Evolutionary conservation across 2,113 vertebrate species (phyloP), one percentile per base, ranked within the genome.

Genomic region (Todiramphus chloris): DNA sequence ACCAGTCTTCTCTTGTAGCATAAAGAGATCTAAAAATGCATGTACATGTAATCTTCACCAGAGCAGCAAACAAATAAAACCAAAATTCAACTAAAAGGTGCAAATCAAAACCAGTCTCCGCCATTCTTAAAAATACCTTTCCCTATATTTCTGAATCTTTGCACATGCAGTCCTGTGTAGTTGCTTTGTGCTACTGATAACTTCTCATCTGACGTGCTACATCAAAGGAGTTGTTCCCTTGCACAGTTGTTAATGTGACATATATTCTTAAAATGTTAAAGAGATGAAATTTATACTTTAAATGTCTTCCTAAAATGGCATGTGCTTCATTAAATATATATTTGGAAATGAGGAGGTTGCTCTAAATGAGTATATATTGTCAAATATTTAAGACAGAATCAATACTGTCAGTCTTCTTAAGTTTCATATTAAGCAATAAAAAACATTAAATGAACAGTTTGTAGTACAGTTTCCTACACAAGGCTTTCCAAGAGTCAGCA

Each of bases 401-500:
- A 69, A 91, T 96, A 70, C 20, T 73, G 35, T 48, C 44, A 68
- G 31, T 64, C 86, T 93, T 72, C 83, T 55, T 50, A 69, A 72
- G 80, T 83, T 93, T 82, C 73, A 78, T 62, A 72, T 69, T 92
- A 89, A 96, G 89, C 81, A 96, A 96, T 93, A 91, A 96, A 93
- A 93, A 93, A 37, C 55, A 81, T 53, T 83, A 94, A 95, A 94
- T 16, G 39, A 91, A 60, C 69, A 82, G 73, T 91, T 79, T 93
- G 70, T 66, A 73, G 53, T 17, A 83, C 43, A 91, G 70, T 87
- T 95, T 94, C 89, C 88, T 96, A 66, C 87, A 85, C 33, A 80
- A 70, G 53, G 66, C 77, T 96, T 95, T 94, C 92, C 77, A 90
- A 83, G 83, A 95, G 90, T 95, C 96, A 97, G 95, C 95, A 96